Percentiles rank a stretch among this genome's conserved stretches.
Evolutionary conservation across 2,888 invertebrate genomes (phyloP).

Genomic region (Drosophila koepferae): DNA sequence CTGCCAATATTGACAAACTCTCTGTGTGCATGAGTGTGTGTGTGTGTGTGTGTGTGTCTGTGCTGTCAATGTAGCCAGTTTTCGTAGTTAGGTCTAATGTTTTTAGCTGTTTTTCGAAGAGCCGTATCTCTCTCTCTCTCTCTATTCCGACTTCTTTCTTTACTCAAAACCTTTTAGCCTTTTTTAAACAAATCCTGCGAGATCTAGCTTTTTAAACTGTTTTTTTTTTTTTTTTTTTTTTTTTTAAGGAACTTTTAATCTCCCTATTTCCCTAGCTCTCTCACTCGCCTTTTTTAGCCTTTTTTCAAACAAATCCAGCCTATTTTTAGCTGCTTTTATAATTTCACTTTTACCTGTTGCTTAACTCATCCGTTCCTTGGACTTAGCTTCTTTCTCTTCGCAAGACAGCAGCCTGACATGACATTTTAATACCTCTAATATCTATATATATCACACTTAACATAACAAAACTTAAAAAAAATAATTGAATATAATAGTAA

Average conservation of each 20-base stretch:
- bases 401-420: background rate
- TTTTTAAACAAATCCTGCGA: background rate
- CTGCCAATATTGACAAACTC: conserved; percentile 60
- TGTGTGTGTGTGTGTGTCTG: conserved; percentile 2
- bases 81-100: no score
- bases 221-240: background rate
- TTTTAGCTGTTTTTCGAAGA: background rate
- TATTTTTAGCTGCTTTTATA: background rate
- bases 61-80: background rate
- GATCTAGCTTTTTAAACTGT: background rate
- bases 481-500: background rate
- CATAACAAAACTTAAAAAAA: background rate
- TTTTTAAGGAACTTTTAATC: background rate
- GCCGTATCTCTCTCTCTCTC: background rate
- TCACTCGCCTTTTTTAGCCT: background rate
- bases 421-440: background rate
- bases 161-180: background rate
- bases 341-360: background rate
- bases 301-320: background rate
- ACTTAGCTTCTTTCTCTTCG: background rate
- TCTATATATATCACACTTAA: no score
- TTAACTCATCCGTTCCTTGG: background rate
- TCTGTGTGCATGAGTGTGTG: conserved; percentile 3
- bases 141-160: no score
- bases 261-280: no score